Conservation (phyloP, 2,797 vertebrate species). For the Steatocranus sp. region DNA sequence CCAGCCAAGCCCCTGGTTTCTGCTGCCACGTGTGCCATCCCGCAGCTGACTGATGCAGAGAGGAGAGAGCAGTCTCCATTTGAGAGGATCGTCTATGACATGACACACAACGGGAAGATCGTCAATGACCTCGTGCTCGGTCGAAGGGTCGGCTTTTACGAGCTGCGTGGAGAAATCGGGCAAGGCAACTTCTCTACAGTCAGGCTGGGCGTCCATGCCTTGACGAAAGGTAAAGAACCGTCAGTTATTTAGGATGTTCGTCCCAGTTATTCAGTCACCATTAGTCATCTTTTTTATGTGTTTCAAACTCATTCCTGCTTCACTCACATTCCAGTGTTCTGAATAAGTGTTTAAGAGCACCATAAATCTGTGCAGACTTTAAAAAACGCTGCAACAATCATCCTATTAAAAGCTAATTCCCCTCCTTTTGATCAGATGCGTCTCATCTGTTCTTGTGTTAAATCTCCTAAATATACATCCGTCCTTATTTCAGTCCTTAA, state of each 20-base stretch:
- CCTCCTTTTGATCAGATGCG: background rate
- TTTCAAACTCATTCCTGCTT: background rate
- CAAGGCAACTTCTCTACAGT: conserved; percentile 79
- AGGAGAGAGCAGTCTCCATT: conserved; percentile 61
- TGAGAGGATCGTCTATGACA: conserved; percentile 74
- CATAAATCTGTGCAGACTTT: background rate
- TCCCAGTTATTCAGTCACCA: background rate
- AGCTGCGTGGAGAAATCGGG: conserved; percentile 77
- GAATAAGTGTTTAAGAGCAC: background rate
- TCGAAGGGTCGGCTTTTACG: conserved; percentile 75
- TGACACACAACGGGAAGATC: conserved; percentile 69
- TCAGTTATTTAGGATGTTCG: background rate
- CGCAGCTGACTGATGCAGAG: conserved; percentile 51
- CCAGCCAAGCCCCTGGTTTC: background rate
- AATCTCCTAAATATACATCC: background rate
- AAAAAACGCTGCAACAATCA: conserved; percentile 11
- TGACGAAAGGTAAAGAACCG: conserved; percentile 73
- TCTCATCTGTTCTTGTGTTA: background rate
- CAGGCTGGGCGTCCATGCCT: conserved; percentile 71
- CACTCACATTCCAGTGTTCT: background rate
- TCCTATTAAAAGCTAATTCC: background rate
- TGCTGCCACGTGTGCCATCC: background rate
- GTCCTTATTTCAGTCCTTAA: background rate
- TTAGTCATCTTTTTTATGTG: background rate
- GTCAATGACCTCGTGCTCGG: conserved; percentile 69